A percentile compares a stretch with the other conserved stretches of the same genome.
These are phyloP conservation scores for human (Homo sapiens) DNA, from an alignment of 2,113 vertebrate genomes.

Conservation along the genomic window GRCh38 chr19:55377001-55377500, in stretches of 20 bases:
- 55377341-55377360: not conserved
- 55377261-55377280: too few species aligned
- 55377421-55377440: not conserved
- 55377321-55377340: not conserved
- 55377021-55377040: constrained; percentile 69
- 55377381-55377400: not conserved
- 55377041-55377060: not conserved
- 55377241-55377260: not conserved
- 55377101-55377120: not conserved
- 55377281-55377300: too few species aligned
- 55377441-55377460: too few species aligned
- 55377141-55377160: not conserved
- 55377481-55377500: not conserved
- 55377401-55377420: not conserved
- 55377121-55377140: not conserved
- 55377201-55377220: not conserved
- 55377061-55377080: not conserved
- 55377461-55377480: too few species aligned
- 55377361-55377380: not conserved
- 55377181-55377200: rapidly evolving
- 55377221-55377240: not conserved
- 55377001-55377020: constrained; percentile 77
- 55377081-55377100: too few species aligned
- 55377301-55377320: not conserved
- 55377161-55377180: too few species aligned